Evolutionary conservation across 2,888 invertebrate species (phyloP).

Genomic region (Eledona agricola): DNA sequence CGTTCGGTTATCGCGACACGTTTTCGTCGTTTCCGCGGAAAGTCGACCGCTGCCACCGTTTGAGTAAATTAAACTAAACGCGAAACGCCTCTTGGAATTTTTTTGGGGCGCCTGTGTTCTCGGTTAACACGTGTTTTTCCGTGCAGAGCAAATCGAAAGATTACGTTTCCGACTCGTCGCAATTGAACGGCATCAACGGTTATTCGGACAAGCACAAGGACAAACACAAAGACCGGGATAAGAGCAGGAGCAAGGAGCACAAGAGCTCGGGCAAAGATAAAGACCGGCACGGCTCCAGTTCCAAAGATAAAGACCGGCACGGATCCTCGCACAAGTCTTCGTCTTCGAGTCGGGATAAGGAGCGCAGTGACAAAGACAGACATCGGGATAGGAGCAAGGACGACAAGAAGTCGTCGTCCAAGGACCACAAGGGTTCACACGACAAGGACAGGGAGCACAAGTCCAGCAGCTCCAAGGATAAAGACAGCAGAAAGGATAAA

Average conservation of each 20-base stretch:
- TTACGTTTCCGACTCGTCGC: constrained; percentile 60
- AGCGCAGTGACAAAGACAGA: constrained; percentile 56
- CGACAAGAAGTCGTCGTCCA: constrained; percentile 56
- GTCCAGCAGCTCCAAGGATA: constrained; percentile 56
- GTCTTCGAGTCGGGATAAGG: constrained; percentile 47
- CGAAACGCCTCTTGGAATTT: too few species aligned
- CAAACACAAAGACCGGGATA: constrained; percentile 68
- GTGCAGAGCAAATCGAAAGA: constrained; percentile 48
- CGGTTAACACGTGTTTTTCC: constrained; percentile 31
- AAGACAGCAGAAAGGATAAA: too few species aligned
- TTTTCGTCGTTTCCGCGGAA: not conserved
- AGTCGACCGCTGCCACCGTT: not conserved
- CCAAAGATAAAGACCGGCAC: constrained; percentile 60
- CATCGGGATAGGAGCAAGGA: constrained; percentile 55
- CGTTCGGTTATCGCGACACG: constrained; percentile 33
- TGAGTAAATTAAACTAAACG: too few species aligned
- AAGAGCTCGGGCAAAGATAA: constrained; percentile 57
- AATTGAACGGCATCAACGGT: constrained; percentile 84
- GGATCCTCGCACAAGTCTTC: constrained; percentile 48
- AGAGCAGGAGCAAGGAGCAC: constrained; percentile 52
- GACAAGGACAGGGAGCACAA: constrained; percentile 55
- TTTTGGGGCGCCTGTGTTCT: not conserved
- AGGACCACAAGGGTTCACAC: constrained; percentile 56
- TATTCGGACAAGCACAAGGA: constrained; percentile 72
- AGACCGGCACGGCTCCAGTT: constrained; percentile 57